Base-by-base conservation (phyloP, 2,888 invertebrate genomes). In the Prostheceraeus crozeri region DNA sequence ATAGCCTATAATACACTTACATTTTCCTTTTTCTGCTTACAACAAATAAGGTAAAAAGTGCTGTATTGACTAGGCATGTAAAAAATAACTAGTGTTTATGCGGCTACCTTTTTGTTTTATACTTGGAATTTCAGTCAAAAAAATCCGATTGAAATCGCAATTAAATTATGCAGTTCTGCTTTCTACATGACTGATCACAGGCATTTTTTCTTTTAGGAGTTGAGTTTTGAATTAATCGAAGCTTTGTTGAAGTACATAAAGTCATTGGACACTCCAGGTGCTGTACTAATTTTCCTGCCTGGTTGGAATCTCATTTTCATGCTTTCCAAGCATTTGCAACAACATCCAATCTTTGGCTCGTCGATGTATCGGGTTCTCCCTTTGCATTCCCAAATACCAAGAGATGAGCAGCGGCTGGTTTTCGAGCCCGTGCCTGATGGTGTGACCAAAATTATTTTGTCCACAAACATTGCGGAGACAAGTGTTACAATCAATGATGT, bases 401-500 rank as follows among this genome's bases (percentile, higher is more conserved):
- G 91, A 45, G 90, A 90, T 65, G 96, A 96, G 71, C 96, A 98
- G 77, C 84, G 76, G 54, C 84, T 83, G 71, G 94, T 96, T 8
- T 98, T 98, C 74, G 83, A 89, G 27, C 83, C 85, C 0, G 88
- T 89, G 0, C 86, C 89, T 0, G 78, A 81, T 0, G 84, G 85
- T 3, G 83, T 90, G 3, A 89, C 85, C 1, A 94, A 94, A 82
- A 86, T 96, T 58, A 96, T 98, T 69, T 78, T 98, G 14, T 86
- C 94, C 0, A 98, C 98, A 1, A 98, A 98, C 75, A 94, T 98
- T 70, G 96, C 96, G 0, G 98, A 98, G 78, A 90, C 94, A 0
- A 91, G 91, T 3, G 88, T 98, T 66, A 98, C 96, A 0, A 98
- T 98, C 67, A 87, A 98, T 76, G 98, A 98, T 72, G 90, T 98